These are phyloP conservation scores for Pollenia griseotomentosa DNA, from an alignment of 2,888 invertebrate species.

Conservation along the genomic window DNA sequence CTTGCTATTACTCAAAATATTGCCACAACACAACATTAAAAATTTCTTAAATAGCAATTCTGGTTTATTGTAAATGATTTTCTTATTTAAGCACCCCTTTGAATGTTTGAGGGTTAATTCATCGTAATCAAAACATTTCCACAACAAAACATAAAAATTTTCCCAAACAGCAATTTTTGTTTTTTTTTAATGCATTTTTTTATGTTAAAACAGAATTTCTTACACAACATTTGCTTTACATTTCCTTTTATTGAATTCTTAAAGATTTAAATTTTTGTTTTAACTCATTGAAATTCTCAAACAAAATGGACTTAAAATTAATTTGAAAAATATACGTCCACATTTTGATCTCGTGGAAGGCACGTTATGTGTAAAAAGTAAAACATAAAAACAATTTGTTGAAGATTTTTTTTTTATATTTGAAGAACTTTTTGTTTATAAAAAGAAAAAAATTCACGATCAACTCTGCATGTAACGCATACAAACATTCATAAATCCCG, in stretches of 20 bases:
- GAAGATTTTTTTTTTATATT: constrained; percentile 24
- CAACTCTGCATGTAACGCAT: constrained; percentile 57
- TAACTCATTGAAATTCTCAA: constrained; percentile 29
- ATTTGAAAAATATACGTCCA: constrained; percentile 43
- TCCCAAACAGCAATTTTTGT: not conserved
- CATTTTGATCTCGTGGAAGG: constrained; percentile 57
- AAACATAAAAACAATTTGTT: constrained; percentile 39
- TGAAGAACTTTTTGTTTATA: constrained; percentile 47
- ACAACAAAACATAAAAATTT: constrained; percentile 65
- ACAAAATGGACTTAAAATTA: constrained; percentile 30
- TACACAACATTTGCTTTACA: constrained; percentile 36
- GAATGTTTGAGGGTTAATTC: not conserved
- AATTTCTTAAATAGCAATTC: no score
- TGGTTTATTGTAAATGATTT: no score
- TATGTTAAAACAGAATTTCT: constrained; percentile 21
- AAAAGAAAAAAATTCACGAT: constrained; percentile 67
- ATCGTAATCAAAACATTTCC: constrained; percentile 22
- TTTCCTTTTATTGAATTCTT: constrained; percentile 12
- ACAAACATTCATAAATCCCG: constrained; percentile 28
- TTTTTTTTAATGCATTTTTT: constrained; percentile 30
- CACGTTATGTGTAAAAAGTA: constrained; percentile 41
- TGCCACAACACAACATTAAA: no score
- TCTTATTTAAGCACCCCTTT: not conserved
- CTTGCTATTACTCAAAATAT: no score
- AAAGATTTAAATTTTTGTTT: not conserved